Evolutionary conservation across 2,888 invertebrate genomes (phyloP).

Genomic region (Meliscaeva auricollis): DNA sequence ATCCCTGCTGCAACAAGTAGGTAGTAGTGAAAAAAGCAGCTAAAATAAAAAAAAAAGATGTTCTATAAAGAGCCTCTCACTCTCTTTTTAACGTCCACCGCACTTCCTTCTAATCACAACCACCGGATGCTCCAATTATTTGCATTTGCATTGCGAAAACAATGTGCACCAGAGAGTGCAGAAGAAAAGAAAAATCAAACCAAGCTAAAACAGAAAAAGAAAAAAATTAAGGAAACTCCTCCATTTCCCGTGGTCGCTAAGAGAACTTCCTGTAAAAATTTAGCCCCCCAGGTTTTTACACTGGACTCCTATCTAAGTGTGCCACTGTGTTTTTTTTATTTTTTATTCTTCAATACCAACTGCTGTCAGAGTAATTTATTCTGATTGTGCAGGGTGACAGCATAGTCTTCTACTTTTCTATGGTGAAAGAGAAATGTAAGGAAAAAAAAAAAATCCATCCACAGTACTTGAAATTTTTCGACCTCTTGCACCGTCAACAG

Average conservation of each 20-base stretch:
- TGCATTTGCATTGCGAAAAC: slow-evolving; percentile 74
- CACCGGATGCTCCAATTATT: slow-evolving; percentile 75
- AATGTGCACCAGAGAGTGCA: slow-evolving; percentile 36
- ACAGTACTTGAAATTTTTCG: slow-evolving; percentile 59
- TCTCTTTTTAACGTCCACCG: slow-evolving; percentile 5
- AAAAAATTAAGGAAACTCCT: slow-evolving; percentile 75
- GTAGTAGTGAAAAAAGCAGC: not conserved
- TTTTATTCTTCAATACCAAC: slow-evolving; percentile 27
- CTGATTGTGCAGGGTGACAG: slow-evolving; percentile 54
- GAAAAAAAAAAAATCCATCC: slow-evolving; percentile 32
- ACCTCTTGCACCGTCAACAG: slow-evolving; percentile 68
- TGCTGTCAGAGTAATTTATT: slow-evolving; percentile 60
- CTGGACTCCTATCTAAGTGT: slow-evolving; percentile 75
- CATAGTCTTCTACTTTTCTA: not conserved
- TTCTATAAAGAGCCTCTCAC: slow-evolving; percentile 41
- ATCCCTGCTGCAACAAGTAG: slow-evolving; percentile 56
- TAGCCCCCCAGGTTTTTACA: slow-evolving; percentile 57
- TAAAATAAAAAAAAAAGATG: slow-evolving; percentile 31
- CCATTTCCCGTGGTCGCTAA: slow-evolving; percentile 79
- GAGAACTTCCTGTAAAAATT: slow-evolving; percentile 63
- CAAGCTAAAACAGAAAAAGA: not conserved
- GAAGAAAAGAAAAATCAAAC: slow-evolving; percentile 35
- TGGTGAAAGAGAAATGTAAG: not conserved
- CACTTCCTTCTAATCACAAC: slow-evolving; percentile 67
- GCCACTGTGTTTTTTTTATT: slow-evolving; percentile 76